Evolutionary conservation across 1,140 invertebrate species (phyloP).

Genomic region (Aleiodes sp.): DNA sequence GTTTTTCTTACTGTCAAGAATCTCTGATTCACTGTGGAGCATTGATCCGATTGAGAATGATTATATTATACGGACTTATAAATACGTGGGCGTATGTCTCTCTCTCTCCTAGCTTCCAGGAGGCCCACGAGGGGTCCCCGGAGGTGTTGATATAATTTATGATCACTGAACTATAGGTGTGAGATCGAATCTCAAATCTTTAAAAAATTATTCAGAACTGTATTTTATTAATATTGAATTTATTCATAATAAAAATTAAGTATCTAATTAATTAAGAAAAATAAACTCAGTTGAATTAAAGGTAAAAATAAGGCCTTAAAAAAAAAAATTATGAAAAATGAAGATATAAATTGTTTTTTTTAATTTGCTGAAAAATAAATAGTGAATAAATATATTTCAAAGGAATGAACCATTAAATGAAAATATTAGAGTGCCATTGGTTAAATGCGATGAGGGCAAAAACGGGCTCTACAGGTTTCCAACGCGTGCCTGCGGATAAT

Average conservation of each 20-base stretch:
- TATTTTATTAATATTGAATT: too few species aligned
- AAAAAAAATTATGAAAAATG: background rate
- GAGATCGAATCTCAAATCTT: slow-evolving; percentile 1
- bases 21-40: background rate
- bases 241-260: too few species aligned
- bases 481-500: slow-evolving; percentile 11
- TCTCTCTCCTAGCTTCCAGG: slow-evolving; percentile 1
- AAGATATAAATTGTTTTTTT: background rate
- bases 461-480: slow-evolving; percentile 5
- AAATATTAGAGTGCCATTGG: slow-evolving; percentile 10
- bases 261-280: too few species aligned
- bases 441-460: background rate
- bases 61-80: background rate
- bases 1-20: too few species aligned
- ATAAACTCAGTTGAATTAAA: too few species aligned
- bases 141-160: slow-evolving; percentile 35
- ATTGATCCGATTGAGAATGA: background rate
- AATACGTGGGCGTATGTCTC: slow-evolving; percentile 16
- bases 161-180: background rate
- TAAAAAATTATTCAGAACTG: background rate
- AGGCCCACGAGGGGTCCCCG: background rate
- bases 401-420: slow-evolving; percentile 3
- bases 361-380: background rate
- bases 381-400: background rate
- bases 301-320: too few species aligned